Conservation (phyloP, 2,113 vertebrate genomes). For the Entosphenus tridentatus region DNA sequence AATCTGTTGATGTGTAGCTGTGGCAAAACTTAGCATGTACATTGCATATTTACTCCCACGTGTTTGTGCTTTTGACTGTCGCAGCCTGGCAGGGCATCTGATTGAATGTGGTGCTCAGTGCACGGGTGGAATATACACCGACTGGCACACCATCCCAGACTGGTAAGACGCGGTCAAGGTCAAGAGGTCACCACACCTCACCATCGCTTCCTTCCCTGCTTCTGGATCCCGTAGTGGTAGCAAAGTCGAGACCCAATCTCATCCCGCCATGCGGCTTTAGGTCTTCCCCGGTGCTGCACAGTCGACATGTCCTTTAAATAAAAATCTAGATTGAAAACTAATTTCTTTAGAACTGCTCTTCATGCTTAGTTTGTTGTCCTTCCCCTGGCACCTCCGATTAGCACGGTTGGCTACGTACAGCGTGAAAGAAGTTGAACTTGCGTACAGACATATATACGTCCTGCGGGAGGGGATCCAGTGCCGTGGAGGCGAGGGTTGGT, state of each 20-base stretch:
- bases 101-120: slow-evolving; percentile 53
- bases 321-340: background rate
- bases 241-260: background rate
- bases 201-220: background rate
- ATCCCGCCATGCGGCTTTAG: background rate
- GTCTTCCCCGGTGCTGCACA: background rate
- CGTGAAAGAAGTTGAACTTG: too few species aligned
- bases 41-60: too few species aligned
- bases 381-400: too few species aligned
- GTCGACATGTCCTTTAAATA: background rate
- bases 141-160: slow-evolving; percentile 45
- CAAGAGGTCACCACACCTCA: too few species aligned
- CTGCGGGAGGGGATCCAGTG: too few species aligned
- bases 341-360: too few species aligned
- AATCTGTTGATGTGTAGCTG: too few species aligned
- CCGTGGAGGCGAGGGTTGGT: too few species aligned
- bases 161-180: slow-evolving; percentile 24
- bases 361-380: too few species aligned
- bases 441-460: too few species aligned
- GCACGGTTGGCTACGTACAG: too few species aligned
- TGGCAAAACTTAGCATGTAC: too few species aligned
- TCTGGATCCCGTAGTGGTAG: background rate
- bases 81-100: slow-evolving; percentile 47
- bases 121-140: slow-evolving; percentile 55
- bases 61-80: background rate